Evolutionary conservation across 2,113 vertebrate species (phyloP).

Genomic region (Odobenus rosmarus): DNA sequence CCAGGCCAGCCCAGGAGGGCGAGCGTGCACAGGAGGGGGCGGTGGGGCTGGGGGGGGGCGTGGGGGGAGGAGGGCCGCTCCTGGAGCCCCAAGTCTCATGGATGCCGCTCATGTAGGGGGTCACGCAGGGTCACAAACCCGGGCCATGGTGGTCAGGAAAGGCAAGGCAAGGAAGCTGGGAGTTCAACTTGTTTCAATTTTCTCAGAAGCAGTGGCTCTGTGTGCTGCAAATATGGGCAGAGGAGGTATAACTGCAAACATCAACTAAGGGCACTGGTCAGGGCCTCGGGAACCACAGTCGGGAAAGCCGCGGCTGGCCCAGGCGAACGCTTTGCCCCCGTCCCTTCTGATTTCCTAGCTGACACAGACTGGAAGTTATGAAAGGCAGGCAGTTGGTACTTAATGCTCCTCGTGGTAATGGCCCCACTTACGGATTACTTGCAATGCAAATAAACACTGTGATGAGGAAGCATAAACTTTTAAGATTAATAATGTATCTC

Average conservation of each 20-base stretch:
- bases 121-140: background rate
- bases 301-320: background rate
- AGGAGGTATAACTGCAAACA: background rate
- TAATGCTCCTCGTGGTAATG: background rate
- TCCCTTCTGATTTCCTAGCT: background rate
- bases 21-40: no score
- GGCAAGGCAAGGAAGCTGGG: background rate
- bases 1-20: background rate
- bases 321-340: background rate
- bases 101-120: background rate
- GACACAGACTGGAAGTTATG: background rate
- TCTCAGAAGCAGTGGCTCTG: background rate
- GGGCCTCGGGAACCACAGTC: background rate
- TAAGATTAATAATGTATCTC: background rate
- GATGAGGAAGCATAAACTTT: background rate
- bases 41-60: no score
- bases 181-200: background rate
- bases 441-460: background rate
- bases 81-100: background rate
- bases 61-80: background rate
- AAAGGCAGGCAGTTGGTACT: background rate
- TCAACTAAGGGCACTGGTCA: no score
- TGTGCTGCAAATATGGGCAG: accelerated
- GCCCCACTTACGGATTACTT: background rate
- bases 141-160: background rate